Evolutionary conservation across 2,797 vertebrate species (phyloP).

Genomic region (Anolis apletophallus): DNA sequence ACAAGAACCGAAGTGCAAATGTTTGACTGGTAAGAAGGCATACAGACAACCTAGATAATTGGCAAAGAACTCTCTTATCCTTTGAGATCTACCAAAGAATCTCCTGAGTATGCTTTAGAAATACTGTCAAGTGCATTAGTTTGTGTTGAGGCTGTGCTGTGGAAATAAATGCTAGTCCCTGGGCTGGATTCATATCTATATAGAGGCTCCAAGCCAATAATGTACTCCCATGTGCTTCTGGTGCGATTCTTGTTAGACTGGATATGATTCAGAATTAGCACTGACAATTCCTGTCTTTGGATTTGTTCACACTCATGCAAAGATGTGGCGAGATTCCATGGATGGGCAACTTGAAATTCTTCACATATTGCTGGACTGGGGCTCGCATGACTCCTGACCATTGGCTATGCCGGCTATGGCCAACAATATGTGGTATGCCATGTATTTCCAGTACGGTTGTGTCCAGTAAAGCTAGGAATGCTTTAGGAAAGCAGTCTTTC

Average conservation of each 20-base stretch:
- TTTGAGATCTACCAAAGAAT: neutral
- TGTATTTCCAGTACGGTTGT: no score
- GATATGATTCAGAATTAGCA: neutral
- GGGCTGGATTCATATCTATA: no score
- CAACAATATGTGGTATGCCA: no score
- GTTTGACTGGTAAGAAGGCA: neutral
- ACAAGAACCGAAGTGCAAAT: neutral
- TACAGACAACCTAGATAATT: neutral
- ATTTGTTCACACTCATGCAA: neutral
- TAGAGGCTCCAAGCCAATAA: no score
- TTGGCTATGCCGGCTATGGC: no score
- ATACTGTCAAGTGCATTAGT: neutral
- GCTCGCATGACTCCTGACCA: no score
- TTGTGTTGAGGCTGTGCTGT: neutral
- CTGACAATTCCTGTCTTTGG: neutral
- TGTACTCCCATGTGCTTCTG: neutral
- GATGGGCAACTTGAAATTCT: no score
- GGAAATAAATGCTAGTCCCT: neutral
- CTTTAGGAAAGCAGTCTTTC: neutral
- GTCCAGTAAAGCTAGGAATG: neutral
- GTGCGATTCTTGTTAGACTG: neutral
- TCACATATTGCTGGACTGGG: no score
- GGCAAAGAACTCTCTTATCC: neutral
- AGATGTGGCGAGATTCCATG: neutral
- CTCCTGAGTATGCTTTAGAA: neutral